A percentile compares a stretch with the other conserved stretches of the same genome.
These are phyloP conservation scores for Drosophila pruinosa DNA, from an alignment of 1,140 invertebrate genomes.

Conservation along the genomic window DNA sequence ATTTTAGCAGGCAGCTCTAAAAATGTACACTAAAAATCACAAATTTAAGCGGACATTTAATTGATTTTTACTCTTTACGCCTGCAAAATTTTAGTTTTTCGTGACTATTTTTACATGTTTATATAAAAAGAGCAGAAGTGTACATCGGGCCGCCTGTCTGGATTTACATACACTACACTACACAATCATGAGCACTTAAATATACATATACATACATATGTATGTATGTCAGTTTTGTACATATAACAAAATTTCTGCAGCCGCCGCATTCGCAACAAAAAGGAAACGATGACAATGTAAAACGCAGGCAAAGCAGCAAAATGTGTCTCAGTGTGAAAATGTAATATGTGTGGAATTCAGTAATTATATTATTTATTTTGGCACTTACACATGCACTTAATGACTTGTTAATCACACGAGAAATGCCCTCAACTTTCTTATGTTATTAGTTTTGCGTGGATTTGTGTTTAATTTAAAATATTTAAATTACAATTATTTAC, in stretches of 20 bases:
- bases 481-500: constrained; percentile 81
- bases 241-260: constrained; percentile 50
- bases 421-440: constrained; percentile 47
- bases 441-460: constrained; percentile 54
- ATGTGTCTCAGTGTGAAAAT: constrained; percentile 44
- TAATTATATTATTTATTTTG: constrained; percentile 33
- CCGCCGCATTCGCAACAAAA: constrained; percentile 47
- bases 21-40: constrained; percentile 4
- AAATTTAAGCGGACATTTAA: constrained; percentile 17
- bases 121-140: constrained; percentile 38
- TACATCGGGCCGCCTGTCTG: constrained; percentile 45
- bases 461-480: constrained; percentile 73
- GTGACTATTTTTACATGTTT: constrained; percentile 63
- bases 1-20: constrained; percentile 18
- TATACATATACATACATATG: constrained; percentile 18
- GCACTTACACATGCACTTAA: constrained; percentile 75
- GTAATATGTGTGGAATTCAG: constrained; percentile 32
- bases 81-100: constrained; percentile 29
- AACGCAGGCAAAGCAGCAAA: constrained; percentile 43
- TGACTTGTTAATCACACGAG: constrained; percentile 57
- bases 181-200: constrained; percentile 3
- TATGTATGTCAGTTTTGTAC: constrained; percentile 38
- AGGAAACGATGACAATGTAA: constrained; percentile 74
- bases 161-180: constrained; percentile 48
- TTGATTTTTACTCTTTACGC: constrained; percentile 54